Evolutionary conservation across 2,797 vertebrate genomes (phyloP), one percentile per base, ranked within the genome.

Genomic region (Martes flavigula): DNA sequence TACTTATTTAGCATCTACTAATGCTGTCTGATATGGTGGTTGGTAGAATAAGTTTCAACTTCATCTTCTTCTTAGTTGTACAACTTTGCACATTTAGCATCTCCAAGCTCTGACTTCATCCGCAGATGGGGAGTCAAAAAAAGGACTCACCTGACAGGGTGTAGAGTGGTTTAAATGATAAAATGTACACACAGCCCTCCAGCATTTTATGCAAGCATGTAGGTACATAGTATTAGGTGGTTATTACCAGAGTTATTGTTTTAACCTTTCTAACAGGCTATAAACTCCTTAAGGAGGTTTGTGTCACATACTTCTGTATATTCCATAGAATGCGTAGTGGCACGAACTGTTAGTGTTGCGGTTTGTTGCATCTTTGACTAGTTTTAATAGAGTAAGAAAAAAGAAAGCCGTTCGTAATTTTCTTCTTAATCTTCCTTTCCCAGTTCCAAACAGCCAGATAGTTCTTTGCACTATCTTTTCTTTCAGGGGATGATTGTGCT

Each of bases 351-450:
- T 84, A 18, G 8, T 48, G 8, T 21, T 46, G 15, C 35, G 38
- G 54, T 87, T 73, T 87, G 10, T 21, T 64, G 9, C 9, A 21
- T 73, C 10, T 79, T 92, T 92, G 20, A 9, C 38, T 87, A 62
- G 70, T 38, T 96, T 87, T 40, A 20, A 64, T 21, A 94, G 72
- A 96, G 92, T 51, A 68, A 92, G 40, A 13, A 43, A 83, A 96
- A 68, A 43, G 38, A 79, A 89, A 92, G 3, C 27, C 81, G 7
- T 86, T 88, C 60, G 56, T 30, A 4, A 79, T 58, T 70, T 40
- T 66, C 87, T 85, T 82, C 3, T 66, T 91, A 62, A 38, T 79
- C 94, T 91, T 95, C 15, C 60, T 79, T 88, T 51, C 38, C 30
- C 7, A 7, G 20, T 79, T 40, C 20, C 70, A 83, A 89, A 58